Percentiles rank a stretch among this genome's conserved stretches.
Evolutionary conservation across 2,888 invertebrate species (phyloP).

Genomic region (Seira musarum): DNA sequence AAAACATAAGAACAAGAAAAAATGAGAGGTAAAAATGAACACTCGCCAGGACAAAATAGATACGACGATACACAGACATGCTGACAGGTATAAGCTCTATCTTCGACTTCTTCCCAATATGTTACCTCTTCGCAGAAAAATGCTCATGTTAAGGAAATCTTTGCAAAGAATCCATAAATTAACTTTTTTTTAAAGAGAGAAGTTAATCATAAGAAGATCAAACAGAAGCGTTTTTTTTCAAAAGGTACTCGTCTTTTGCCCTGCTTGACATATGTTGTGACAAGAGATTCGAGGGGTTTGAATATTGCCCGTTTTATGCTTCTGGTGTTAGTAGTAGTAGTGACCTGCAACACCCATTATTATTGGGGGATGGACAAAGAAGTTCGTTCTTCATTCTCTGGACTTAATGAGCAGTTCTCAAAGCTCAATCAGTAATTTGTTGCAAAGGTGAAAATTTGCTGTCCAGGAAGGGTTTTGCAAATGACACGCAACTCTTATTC

Average conservation of each 20-base stretch:
- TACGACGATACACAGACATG: neutral
- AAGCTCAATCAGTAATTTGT: slow-evolving; percentile 13
- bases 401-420: neutral
- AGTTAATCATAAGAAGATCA: too few species aligned
- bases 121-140: neutral
- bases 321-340: neutral
- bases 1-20: neutral
- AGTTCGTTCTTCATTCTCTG: neutral
- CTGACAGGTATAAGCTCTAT: neutral
- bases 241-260: neutral
- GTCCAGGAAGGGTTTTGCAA: neutral
- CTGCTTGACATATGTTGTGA: slow-evolving; percentile 9
- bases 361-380: neutral
- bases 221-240: too few species aligned
- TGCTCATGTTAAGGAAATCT: neutral
- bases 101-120: slow-evolving; percentile 1
- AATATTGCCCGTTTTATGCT: neutral
- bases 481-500: neutral
- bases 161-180: slow-evolving; percentile 1
- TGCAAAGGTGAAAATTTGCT: slow-evolving; percentile 15
- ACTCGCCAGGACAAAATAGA: neutral
- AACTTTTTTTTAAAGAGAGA: too few species aligned
- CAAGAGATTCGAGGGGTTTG: neutral
- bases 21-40: neutral
- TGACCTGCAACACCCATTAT: slow-evolving; percentile 3